Evolutionary conservation across 2,113 vertebrate species (phyloP).

Genomic region (Nymphicus hollandicus): DNA sequence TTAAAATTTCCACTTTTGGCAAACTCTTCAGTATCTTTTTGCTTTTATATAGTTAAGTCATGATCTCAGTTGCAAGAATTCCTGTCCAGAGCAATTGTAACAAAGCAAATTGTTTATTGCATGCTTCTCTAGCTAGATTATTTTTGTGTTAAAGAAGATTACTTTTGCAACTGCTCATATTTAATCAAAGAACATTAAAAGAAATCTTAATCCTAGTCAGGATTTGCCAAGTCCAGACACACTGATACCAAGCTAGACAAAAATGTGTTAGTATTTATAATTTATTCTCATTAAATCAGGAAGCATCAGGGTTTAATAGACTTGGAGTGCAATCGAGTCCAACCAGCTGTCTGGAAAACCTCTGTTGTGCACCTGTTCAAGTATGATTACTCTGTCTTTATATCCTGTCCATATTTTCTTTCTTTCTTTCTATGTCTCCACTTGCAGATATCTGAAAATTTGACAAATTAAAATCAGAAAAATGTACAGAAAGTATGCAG

Average conservation of each 20-base stretch:
- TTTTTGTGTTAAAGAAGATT: neutral
- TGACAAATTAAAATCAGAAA: neutral
- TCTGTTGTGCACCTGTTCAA: conserved; percentile 49
- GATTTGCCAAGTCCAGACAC: neutral
- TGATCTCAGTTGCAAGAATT: neutral
- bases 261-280: conserved; percentile 34
- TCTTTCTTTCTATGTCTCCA: neutral
- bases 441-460: neutral
- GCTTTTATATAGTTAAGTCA: neutral
- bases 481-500: neutral
- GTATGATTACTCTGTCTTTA: conserved; percentile 30
- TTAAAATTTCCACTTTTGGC: neutral
- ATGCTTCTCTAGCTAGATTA: neutral
- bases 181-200: neutral
- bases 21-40: neutral
- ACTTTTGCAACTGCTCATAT: neutral
- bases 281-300: conserved; percentile 28
- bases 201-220: neutral
- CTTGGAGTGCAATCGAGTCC: conserved; percentile 25
- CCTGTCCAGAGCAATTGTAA: neutral
- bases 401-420: neutral
- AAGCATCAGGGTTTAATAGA: conserved; percentile 30
- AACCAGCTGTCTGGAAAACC: conserved; percentile 61
- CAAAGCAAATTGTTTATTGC: neutral
- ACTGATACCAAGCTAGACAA: conserved; percentile 23